Evolutionary conservation across 2,797 vertebrate genomes (phyloP).

Genomic region (Tokudaia muenninki): DNA sequence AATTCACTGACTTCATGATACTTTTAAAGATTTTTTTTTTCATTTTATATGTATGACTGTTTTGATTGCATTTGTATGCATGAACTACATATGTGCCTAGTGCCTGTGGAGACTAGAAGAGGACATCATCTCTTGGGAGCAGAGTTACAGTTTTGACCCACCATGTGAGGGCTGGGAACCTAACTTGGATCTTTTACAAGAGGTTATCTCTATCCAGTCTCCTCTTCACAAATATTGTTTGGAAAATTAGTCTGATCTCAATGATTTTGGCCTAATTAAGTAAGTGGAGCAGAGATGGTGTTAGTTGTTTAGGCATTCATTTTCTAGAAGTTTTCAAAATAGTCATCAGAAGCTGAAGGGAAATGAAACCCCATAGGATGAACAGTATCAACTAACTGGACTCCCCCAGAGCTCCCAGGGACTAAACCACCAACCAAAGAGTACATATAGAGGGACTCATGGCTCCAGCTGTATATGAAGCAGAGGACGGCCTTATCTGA

Average conservation of each 20-base stretch:
- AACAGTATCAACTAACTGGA: too few relatives aligned
- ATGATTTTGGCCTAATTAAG: background rate
- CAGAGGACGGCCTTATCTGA: too few relatives aligned
- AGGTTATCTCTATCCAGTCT: background rate
- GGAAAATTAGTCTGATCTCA: background rate
- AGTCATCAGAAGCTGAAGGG: background rate
- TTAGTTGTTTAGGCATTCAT: background rate
- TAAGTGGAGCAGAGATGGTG: background rate
- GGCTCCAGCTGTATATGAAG: too few relatives aligned
- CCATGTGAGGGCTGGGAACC: too few relatives aligned
- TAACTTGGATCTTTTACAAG: background rate
- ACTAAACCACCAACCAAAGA: too few relatives aligned
- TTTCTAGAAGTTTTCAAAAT: background rate
- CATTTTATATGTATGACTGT: background rate
- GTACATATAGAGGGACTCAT: too few relatives aligned
- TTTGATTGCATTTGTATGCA: background rate
- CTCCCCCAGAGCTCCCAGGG: too few relatives aligned
- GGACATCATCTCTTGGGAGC: too few relatives aligned
- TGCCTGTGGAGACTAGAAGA: too few relatives aligned
- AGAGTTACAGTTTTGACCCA: too few relatives aligned
- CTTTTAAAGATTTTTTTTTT: background rate
- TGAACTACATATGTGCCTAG: too few relatives aligned
- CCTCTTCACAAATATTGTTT: background rate
- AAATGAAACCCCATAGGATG: too few relatives aligned
- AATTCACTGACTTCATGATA: background rate